Evolutionary conservation across 2,113 vertebrate genomes (phyloP).

Genomic region (Tor tambroides): DNA sequence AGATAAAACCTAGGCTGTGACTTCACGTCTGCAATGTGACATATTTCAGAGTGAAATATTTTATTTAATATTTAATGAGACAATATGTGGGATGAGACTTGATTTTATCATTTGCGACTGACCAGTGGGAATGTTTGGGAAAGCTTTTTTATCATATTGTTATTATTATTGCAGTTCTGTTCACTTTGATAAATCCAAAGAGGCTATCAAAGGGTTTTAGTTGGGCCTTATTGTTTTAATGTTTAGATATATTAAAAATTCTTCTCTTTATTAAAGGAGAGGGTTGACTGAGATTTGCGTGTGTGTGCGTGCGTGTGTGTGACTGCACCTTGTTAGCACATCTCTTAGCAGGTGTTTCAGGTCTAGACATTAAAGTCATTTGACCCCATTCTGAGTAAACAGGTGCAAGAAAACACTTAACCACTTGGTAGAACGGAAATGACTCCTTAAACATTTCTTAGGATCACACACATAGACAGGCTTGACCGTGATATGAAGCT

Average conservation of each 20-base stretch:
- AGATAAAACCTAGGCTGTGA: background rate
- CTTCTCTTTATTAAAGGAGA: background rate
- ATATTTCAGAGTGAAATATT: background rate
- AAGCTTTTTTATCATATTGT: background rate
- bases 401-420: constrained; percentile 27
- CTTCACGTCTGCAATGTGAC: background rate
- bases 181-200: background rate
- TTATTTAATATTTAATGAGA: background rate
- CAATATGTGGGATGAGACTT: background rate
- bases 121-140: background rate
- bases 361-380: constrained; percentile 33
- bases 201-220: background rate
- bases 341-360: constrained; percentile 46
- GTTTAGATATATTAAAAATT: background rate
- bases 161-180: too few species aligned
- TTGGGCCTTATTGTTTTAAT: background rate
- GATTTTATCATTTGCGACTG: background rate
- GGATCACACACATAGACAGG: background rate
- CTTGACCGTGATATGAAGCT: background rate
- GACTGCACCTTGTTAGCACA: constrained; percentile 45
- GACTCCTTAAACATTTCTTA: background rate
- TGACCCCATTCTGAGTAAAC: constrained; percentile 25
- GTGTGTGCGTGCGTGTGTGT: background rate
- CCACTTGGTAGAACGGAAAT: background rate
- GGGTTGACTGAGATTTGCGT: background rate